phyloP scores from a whole-genome alignment of 1,140 invertebrate species.

The Chelonus insularis region DNA sequence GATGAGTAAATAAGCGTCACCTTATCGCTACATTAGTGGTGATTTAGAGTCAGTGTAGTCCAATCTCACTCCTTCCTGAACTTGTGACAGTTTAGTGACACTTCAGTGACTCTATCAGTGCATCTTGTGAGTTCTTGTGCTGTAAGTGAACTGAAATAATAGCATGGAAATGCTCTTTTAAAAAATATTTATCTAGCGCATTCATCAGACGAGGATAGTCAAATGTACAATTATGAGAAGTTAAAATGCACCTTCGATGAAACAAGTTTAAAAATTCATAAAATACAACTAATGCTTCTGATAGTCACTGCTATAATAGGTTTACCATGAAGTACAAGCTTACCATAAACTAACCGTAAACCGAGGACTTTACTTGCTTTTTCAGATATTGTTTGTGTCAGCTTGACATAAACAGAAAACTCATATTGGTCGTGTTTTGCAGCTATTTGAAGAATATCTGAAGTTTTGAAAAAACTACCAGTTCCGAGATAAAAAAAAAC shows the following conservation, averaged over 20 bases:
- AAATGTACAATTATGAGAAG: conserved; percentile 28
- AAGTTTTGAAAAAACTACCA: conserved; percentile 20
- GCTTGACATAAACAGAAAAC: conserved; percentile 25
- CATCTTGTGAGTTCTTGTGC: too few species aligned
- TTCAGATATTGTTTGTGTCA: conserved; percentile 20
- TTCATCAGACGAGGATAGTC: conserved; percentile 23
- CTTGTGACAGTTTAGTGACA: too few species aligned
- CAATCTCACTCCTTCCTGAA: too few species aligned
- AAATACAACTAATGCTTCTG: conserved; percentile 19
- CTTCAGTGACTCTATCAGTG: too few species aligned
- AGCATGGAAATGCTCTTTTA: conserved; percentile 21
- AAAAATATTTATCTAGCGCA: conserved; percentile 23
- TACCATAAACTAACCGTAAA: conserved; percentile 12
- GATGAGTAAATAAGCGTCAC: too few species aligned
- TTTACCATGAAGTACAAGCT: conserved; percentile 7
- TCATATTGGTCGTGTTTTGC: conserved; percentile 17
- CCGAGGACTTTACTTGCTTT: conserved; percentile 23
- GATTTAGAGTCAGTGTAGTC: too few species aligned
- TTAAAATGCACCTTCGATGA: conserved; percentile 24
- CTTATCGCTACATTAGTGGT: too few species aligned
- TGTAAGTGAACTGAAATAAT: too few species aligned
- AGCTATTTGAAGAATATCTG: conserved; percentile 23
- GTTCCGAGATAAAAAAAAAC: conserved; percentile 28
- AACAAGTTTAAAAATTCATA: conserved; percentile 25
- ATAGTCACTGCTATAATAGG: conserved; percentile 4